These are phyloP conservation scores for Parasteatoda tepidariorum DNA, from an alignment of 1,140 invertebrate species.

Conservation along the genomic window DNA sequence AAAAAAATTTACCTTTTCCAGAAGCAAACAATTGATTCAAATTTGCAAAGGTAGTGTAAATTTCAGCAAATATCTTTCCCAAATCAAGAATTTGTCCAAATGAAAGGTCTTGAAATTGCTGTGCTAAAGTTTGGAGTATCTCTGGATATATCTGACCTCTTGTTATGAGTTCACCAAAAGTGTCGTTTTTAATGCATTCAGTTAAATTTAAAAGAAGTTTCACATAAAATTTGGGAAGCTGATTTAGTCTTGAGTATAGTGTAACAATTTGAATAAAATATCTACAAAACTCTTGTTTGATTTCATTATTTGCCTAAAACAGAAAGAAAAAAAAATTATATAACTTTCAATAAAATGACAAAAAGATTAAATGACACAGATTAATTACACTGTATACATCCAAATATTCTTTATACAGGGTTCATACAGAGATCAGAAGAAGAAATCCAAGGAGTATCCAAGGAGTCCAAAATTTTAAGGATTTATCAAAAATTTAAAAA, in stretches of 20 bases:
- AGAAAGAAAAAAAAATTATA: too few species aligned
- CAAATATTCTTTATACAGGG: too few species aligned
- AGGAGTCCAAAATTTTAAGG: too few species aligned
- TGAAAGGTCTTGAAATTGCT: constrained; percentile 73
- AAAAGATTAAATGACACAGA: too few species aligned
- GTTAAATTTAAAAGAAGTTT: constrained; percentile 18
- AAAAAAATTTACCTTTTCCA: constrained; percentile 17
- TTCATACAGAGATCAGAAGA: too few species aligned
- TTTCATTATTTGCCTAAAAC: background rate
- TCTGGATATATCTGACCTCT: constrained; percentile 2
- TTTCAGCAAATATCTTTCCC: constrained; percentile 43
- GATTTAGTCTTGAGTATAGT: constrained; percentile 2
- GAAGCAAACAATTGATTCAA: background rate
- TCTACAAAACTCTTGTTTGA: constrained; percentile 19
- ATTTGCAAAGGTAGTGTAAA: constrained; percentile 6
- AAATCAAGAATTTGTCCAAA: constrained; percentile 38
- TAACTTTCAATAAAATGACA: too few species aligned
- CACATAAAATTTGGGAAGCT: constrained; percentile 45
- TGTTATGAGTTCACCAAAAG: background rate
- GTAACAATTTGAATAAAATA: constrained; percentile 9
- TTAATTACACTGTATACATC: too few species aligned
- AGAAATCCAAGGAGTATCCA: too few species aligned
- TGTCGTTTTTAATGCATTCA: constrained; percentile 23
- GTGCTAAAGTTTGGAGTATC: background rate
- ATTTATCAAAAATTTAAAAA: too few species aligned